Evolutionary conservation across 64 coral and sea anemone species (phyloP), one percentile per base, ranked within the genome.

Genomic region (Acropora yongei): DNA sequence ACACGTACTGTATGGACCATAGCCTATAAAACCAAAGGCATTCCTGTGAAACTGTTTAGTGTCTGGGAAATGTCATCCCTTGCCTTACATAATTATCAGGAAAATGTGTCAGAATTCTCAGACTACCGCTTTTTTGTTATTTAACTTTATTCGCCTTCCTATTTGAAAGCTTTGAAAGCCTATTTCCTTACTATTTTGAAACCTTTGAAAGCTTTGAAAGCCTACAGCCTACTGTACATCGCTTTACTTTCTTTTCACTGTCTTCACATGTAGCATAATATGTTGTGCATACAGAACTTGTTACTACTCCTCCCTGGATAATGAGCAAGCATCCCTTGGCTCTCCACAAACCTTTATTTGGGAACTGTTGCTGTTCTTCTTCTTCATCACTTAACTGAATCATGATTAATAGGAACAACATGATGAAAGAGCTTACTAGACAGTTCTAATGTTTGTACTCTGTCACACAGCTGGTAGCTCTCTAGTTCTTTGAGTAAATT

Each of bases 401-500:
- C 80, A 58, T 39, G 12, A 83, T 83, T 58, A 14, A 85, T 44
- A 2, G 82, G 61, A 44, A 85, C 44, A 39, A 85, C 82, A 85
- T 85, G 82, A 11, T 83, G 80, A 18, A 51, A 83, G 4, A 85
- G 82, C 47, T 85, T n/a, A 9, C 82, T 44, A 41, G 55, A 68
- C 5, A 71, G 61, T 78, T 78, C 83, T 44, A 43, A 68, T 11
- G 60, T 48, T 7, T 46, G 42, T 6, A 86, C 83, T 1, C 65
- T 43, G 72, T 66, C 47, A 58, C 87, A 89, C 7, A 75, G 2
- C 65, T 78, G 78, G 67, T 61, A 77, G 49, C 48, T 77, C 13
- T 78, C 74, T 41, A 89, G 12, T 19, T 78, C 50, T 8, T 78
- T 89, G 5, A 89, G 4, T 10, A 89, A 46, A 51, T 30, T 66